Evolutionary conservation across 2,113 vertebrate species (phyloP), one percentile per base, ranked within the genome.

Genomic region (Calidris pugnax): DNA sequence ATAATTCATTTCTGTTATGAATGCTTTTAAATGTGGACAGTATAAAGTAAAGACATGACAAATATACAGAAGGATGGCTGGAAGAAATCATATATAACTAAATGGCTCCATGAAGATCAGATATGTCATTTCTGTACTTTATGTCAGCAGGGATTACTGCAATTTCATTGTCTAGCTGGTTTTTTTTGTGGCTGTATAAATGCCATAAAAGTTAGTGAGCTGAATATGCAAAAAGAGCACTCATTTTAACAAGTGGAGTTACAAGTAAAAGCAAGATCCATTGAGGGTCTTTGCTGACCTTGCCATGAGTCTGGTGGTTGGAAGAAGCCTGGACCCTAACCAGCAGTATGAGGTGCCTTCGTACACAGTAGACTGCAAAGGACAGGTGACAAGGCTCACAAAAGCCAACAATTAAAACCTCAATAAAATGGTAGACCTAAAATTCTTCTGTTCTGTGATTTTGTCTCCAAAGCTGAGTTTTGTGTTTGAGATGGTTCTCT

Each of bases 1-100:
- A 63, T 91, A 77, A 94, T 79, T 93, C 14, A 89, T 91, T 95
- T 76, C 81, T 68, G 19, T 62, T 85, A 28, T 39, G 30, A 91
- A 75, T 82, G 32, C 22, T 83, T 90, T 89, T 53, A 48, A 73
- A 85, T 59, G 41, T 51, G 19, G 50, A 80, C 55, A 47, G 15
- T 71, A 43, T 69, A 78, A 87, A 82, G 47, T 24, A 35, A 81
- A 64, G 62, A 53, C 12, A n/a, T 72, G 71, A 91, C 35, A 72
- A 85, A 90, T 69, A 89, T 33, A 81, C 15, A 64, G 68, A 79
- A 81, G 33, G 50, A 53, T 60, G 23, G 7, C 45, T 92, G 53
- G 10, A 68, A 79, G 62, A 89, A 94, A 43, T 69, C 6, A 48
- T 69, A 51, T 12, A 50, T 68, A 41, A 89, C 26, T 90, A 75